Evolutionary conservation across 92 coral and sea anemone species (phyloP).

Genomic region (Ricordea florida): DNA sequence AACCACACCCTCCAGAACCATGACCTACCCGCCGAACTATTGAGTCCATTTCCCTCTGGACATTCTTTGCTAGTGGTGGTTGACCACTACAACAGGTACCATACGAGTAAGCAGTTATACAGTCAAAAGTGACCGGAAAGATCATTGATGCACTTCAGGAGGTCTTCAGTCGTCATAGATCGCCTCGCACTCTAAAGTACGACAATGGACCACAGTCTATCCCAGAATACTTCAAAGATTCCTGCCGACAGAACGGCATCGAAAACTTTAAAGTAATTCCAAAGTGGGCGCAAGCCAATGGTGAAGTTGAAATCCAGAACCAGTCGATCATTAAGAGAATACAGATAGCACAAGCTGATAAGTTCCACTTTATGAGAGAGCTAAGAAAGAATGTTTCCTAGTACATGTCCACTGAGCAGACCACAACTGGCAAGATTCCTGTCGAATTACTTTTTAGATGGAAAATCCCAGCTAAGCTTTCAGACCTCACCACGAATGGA

Average conservation of each 20-base stretch:
- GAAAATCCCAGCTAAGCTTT: no score
- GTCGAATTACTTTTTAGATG: slow-evolving; percentile 54
- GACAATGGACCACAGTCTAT: slow-evolving; percentile 61
- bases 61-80: slow-evolving; percentile 42
- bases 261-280: slow-evolving; percentile 43
- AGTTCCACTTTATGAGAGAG: background rate
- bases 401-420: no score
- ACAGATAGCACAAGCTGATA: slow-evolving; percentile 64
- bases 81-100: slow-evolving; percentile 54
- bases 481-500: no score
- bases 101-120: slow-evolving; percentile 42
- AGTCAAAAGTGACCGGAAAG: slow-evolving; percentile 39
- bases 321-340: slow-evolving; percentile 41
- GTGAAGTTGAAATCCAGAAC: slow-evolving; percentile 49
- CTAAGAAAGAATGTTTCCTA: no score
- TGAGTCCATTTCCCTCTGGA: slow-evolving; percentile 63
- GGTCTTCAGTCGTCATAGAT: slow-evolving; percentile 48
- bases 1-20: slow-evolving; percentile 52
- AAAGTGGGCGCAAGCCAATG: slow-evolving; percentile 62
- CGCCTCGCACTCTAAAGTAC: slow-evolving; percentile 33
- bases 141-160: slow-evolving; percentile 16
- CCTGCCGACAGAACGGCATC: slow-evolving; percentile 48
- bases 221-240: slow-evolving; percentile 31
- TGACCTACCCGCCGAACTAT: slow-evolving; percentile 40
- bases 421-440: slow-evolving; percentile 50